These are phyloP conservation scores for Limulus polyphemus DNA, from an alignment of 2,888 invertebrate genomes.

Conservation along the genomic window DNA sequence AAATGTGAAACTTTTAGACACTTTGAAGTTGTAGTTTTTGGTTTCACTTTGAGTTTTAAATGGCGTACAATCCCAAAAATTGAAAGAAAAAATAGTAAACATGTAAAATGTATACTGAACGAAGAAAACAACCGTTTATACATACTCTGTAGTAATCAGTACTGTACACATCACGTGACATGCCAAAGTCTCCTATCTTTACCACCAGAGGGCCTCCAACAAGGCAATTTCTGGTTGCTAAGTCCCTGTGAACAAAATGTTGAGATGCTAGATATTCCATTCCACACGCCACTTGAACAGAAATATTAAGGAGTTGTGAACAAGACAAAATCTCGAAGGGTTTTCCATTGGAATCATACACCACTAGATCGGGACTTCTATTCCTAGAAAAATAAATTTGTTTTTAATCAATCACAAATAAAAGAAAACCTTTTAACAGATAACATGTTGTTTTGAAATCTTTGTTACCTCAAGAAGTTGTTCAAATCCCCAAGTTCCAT, in stretches of 20 bases:
- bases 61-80: too few relatives aligned
- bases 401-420: neutral
- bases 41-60: too few relatives aligned
- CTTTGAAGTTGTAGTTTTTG: too few relatives aligned
- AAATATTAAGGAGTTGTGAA: slow-evolving; percentile 37
- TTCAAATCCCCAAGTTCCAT: slow-evolving; percentile 45
- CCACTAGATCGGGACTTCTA: neutral
- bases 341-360: neutral
- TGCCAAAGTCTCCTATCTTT: slow-evolving; percentile 39
- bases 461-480: slow-evolving; percentile 36
- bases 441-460: neutral
- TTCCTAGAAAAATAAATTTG: neutral
- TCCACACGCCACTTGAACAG: slow-evolving; percentile 42
- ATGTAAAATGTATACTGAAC: too few relatives aligned
- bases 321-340: slow-evolving; percentile 11
- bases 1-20: too few relatives aligned
- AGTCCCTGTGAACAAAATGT: slow-evolving; percentile 44
- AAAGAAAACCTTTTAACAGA: neutral
- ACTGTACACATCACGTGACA: slow-evolving; percentile 37
- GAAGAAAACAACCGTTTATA: neutral
- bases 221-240: slow-evolving; percentile 44
- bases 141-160: slow-evolving; percentile 40
- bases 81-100: too few relatives aligned
- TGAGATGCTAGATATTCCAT: slow-evolving; percentile 45
- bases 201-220: slow-evolving; percentile 38